These are phyloP conservation scores for Agonum fuliginosum DNA, from an alignment of 2,888 invertebrate genomes.

Conservation along the genomic window DNA sequence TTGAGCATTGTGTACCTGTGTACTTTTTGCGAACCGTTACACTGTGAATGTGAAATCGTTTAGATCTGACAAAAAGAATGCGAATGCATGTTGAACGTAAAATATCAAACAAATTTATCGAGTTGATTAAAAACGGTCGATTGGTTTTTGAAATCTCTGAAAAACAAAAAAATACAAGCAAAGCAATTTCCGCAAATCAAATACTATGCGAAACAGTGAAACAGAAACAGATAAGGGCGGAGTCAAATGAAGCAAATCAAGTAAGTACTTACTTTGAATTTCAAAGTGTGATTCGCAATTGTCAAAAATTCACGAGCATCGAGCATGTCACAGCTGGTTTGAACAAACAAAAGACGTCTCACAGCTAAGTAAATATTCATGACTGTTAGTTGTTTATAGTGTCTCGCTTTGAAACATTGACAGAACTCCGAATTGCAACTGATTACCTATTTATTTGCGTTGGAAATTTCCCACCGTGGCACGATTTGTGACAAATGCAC, in stretches of 20 bases:
- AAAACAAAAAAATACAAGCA: constrained; percentile 6
- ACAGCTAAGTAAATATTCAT: constrained; percentile 48
- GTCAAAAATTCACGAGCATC: constrained; percentile 52
- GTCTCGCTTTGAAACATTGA: constrained; percentile 18
- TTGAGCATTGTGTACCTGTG: too few relatives aligned
- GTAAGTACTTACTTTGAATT: constrained; percentile 40
- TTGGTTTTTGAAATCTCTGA: neutral
- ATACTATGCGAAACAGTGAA: neutral
- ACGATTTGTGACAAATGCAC: constrained; percentile 30
- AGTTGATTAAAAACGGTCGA: constrained; percentile 1
- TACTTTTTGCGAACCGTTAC: too few relatives aligned
- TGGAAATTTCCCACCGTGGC: constrained; percentile 1
- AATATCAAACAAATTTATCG: constrained; percentile 6
- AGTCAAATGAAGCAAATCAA: constrained; percentile 20
- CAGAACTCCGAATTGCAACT: constrained; percentile 32
- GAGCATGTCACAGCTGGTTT: constrained; percentile 34
- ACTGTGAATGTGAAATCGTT: too few relatives aligned
- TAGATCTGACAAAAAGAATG: too few relatives aligned
- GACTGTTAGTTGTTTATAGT: constrained; percentile 32
- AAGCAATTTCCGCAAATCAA: constrained; percentile 19
- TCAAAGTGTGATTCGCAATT: constrained; percentile 40
- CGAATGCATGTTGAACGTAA: too few relatives aligned
- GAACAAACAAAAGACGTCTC: constrained; percentile 32
- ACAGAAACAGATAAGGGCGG: constrained; percentile 10
- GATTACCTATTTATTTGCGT: constrained; percentile 44